Evolutionary conservation across 2,113 vertebrate genomes (phyloP).

Genomic region (Dromiciops gliroides): DNA sequence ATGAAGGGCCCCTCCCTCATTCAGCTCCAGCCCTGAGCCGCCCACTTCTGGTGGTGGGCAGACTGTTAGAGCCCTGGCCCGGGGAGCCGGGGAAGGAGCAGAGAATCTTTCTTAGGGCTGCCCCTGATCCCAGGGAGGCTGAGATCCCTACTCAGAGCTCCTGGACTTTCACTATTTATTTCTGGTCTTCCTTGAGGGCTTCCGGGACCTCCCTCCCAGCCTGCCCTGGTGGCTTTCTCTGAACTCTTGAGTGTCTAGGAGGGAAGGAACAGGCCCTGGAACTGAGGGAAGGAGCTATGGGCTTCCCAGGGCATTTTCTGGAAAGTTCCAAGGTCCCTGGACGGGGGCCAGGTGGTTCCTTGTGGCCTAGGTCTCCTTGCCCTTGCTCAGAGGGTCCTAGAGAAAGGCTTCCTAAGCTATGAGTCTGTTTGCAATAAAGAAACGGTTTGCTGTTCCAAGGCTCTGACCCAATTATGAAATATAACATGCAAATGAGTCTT

Average conservation of each 20-base stretch:
- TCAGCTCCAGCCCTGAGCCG: background rate
- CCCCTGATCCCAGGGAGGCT: constrained; percentile 14
- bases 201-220: background rate
- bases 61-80: background rate
- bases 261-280: background rate
- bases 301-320: background rate
- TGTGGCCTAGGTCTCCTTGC: background rate
- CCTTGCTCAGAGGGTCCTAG: background rate
- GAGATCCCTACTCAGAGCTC: constrained; percentile 46
- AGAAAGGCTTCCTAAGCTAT: background rate
- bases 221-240: background rate
- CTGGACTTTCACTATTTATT: background rate
- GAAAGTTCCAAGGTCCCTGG: background rate
- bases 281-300: rapidly evolving
- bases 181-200: background rate
- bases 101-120: background rate
- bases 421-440: constrained; percentile 17
- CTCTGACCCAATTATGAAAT: background rate
- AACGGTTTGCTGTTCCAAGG: background rate
- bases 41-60: rapidly evolving
- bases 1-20: background rate
- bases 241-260: rapidly evolving
- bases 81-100: background rate
- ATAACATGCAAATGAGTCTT: background rate
- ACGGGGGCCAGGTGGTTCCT: background rate